phyloP scores from a whole-genome alignment of 2,888 invertebrate genomes.

The Aleiodes alternator region DNA sequence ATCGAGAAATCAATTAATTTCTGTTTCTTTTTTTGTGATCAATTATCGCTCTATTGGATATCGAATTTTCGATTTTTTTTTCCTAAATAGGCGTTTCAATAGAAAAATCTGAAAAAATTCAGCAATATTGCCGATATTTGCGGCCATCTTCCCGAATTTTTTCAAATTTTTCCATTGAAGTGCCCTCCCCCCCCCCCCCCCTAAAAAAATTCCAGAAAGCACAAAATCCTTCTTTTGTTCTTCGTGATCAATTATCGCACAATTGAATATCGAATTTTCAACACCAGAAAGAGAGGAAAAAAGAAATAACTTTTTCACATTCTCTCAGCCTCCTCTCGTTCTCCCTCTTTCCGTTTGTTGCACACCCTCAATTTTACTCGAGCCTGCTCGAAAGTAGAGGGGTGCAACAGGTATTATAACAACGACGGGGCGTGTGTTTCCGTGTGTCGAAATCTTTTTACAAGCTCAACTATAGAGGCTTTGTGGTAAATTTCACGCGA shows the following conservation, averaged over 20 bases:
- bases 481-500: slow-evolving; percentile 17
- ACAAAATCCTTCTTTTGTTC: too few species aligned
- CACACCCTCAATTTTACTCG: slow-evolving; percentile 37
- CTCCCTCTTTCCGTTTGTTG: slow-evolving; percentile 26
- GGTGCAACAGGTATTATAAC: slow-evolving; percentile 36
- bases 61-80: too few species aligned
- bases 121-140: too few species aligned
- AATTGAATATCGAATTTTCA: slow-evolving; percentile 5
- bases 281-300: background rate
- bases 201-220: too few species aligned
- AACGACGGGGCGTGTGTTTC: slow-evolving; percentile 30
- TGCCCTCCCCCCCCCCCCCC: too few species aligned
- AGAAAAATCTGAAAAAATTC: too few species aligned
- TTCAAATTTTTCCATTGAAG: too few species aligned
- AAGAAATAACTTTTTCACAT: background rate
- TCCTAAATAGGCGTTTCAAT: too few species aligned
- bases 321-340: background rate
- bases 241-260: background rate
- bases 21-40: too few species aligned
- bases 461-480: slow-evolving; percentile 28
- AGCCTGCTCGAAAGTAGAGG: slow-evolving; percentile 24
- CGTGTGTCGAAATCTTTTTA: slow-evolving; percentile 31
- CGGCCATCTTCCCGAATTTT: too few species aligned
- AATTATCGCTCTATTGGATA: too few species aligned
- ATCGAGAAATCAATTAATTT: too few species aligned